phyloP scores from a whole-genome alignment of 2,113 vertebrate genomes.

The Dromiciops gliroides region DNA sequence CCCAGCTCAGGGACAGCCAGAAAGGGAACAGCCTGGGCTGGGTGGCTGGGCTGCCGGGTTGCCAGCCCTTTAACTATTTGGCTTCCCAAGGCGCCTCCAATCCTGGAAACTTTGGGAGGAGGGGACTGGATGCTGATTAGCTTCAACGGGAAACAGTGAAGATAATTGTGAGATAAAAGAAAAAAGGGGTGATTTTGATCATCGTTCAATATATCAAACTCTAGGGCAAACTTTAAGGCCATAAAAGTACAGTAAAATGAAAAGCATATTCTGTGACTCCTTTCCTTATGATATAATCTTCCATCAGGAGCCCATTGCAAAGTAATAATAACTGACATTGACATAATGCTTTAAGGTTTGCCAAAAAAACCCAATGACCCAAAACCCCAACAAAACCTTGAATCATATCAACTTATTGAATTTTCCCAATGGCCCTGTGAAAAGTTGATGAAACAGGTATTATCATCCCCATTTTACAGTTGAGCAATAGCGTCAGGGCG shows the following conservation, averaged over 20 bases:
- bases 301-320: conserved; percentile 59
- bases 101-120: conserved; percentile 45
- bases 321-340: conserved; percentile 26
- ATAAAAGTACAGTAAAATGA: conserved; percentile 35
- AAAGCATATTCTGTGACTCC: conserved; percentile 58
- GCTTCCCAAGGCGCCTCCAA: conserved; percentile 75
- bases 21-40: conserved; percentile 83
- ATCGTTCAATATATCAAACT: conserved; percentile 28
- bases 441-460: not conserved
- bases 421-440: not conserved
- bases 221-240: conserved; percentile 60
- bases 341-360: not conserved
- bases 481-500: not conserved
- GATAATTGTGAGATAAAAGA: conserved; percentile 76
- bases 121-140: conserved; percentile 22
- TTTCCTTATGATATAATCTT: conserved; percentile 62
- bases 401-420: not conserved
- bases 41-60: conserved; percentile 33
- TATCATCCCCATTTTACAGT: not conserved
- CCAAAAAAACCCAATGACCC: too few species aligned
- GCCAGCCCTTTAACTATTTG: conserved; percentile 83
- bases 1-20: conserved; percentile 84
- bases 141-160: conserved; percentile 46
- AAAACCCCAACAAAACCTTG: too few species aligned
- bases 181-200: conserved; percentile 53